Percentiles rank a stretch among this genome's conserved stretches.
Conservation (phyloP, 2,113 vertebrate species). For the Pseudorasbora parva region DNA sequence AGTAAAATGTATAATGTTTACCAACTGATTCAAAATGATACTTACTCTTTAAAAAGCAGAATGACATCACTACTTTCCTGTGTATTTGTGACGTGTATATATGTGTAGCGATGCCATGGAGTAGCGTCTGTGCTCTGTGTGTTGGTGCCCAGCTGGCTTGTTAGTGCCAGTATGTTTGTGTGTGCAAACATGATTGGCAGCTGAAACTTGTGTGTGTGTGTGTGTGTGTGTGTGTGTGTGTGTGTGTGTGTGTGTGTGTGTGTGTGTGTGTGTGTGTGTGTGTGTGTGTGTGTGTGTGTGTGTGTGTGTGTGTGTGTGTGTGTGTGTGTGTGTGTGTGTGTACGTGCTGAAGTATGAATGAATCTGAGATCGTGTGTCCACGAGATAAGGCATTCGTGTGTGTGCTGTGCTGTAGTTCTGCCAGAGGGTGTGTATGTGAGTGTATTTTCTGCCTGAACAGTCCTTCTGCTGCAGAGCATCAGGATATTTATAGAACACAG, state of each 20-base stretch:
- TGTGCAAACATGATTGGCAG: conserved; percentile 21
- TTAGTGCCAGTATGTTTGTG: conserved; percentile 27
- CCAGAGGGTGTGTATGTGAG: conserved; percentile 39
- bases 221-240: conserved; percentile 19
- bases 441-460: conserved; percentile 39
- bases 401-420: conserved; percentile 23
- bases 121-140: not conserved
- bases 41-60: no score
- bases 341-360: conserved; percentile 41
- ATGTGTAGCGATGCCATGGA: not conserved
- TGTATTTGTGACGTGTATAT: not conserved
- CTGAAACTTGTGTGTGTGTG: not conserved
- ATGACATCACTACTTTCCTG: not conserved
- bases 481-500: conserved; percentile 42
- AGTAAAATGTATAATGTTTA: not conserved
- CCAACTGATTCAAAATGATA: no score
- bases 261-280: conserved; percentile 5
- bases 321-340: conserved; percentile 1
- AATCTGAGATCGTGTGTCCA: conserved; percentile 36
- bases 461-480: conserved; percentile 41
- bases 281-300: conserved; percentile 20
- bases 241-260: not conserved
- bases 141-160: conserved; percentile 3
- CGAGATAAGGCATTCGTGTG: conserved; percentile 28
- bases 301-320: not conserved